These are phyloP conservation scores for Pteria penguin DNA, from an alignment of 2,888 invertebrate species.

Conservation along the genomic window DNA sequence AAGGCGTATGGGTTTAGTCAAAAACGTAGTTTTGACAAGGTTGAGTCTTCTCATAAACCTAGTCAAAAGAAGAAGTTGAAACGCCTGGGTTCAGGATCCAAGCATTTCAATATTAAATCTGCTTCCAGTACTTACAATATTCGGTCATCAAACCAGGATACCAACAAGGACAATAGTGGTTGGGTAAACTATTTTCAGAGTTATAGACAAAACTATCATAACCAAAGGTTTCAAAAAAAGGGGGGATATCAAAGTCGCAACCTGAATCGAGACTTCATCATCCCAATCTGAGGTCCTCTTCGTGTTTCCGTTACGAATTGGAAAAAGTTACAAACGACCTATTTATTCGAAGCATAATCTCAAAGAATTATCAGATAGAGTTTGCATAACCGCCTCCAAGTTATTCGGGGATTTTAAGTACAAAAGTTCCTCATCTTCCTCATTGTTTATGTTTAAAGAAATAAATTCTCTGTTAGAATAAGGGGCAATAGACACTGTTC, in stretches of 20 bases:
- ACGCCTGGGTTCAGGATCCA: too few species aligned
- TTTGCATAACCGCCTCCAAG: constrained; percentile 1
- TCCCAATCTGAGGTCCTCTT: not conserved
- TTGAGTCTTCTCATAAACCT: too few species aligned
- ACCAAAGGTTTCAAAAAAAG: constrained; percentile 7
- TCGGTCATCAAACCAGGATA: too few species aligned
- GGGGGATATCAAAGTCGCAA: not conserved
- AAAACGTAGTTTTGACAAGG: too few species aligned
- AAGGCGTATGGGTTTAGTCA: not conserved
- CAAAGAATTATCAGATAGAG: not conserved
- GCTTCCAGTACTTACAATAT: too few species aligned
- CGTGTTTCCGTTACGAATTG: not conserved
- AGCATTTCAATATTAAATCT: too few species aligned
- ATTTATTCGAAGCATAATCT: not conserved
- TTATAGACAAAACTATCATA: too few species aligned
- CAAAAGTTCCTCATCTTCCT: not conserved
- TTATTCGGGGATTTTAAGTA: not conserved
- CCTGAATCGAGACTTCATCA: not conserved
- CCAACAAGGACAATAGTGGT: too few species aligned
- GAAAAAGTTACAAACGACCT: not conserved
- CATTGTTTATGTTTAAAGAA: not conserved
- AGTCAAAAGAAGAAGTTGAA: too few species aligned
- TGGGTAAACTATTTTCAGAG: too few species aligned
- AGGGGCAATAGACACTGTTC: not conserved
- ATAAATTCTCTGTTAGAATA: not conserved